phyloP scores from a whole-genome alignment of 2,888 invertebrate genomes.

The Dryadula phaetusa region DNA sequence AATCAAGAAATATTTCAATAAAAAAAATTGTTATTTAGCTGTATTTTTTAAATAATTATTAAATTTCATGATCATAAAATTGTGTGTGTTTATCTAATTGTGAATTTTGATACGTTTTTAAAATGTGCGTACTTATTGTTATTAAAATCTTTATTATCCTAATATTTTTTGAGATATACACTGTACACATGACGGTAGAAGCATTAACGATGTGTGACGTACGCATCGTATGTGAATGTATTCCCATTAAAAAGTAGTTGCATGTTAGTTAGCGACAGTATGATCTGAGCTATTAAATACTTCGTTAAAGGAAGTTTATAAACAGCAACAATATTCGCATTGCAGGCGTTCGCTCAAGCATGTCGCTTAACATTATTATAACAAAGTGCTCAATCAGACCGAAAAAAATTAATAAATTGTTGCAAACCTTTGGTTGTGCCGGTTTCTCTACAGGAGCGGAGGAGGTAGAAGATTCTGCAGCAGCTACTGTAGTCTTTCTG shows the following conservation, averaged over 20 bases:
- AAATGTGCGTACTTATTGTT: too few species aligned
- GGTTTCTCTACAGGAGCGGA: constrained; percentile 63
- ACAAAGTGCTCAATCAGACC: constrained; percentile 47
- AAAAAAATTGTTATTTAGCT: too few species aligned
- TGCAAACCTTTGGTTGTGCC: constrained; percentile 69
- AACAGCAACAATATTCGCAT: constrained; percentile 57
- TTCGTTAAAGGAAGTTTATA: constrained; percentile 40
- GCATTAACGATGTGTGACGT: too few species aligned
- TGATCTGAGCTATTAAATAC: constrained; percentile 34
- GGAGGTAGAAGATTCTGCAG: constrained; percentile 58
- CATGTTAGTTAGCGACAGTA: constrained; percentile 31
- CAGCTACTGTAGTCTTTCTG: constrained; percentile 68
- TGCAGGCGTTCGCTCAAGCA: constrained; percentile 52
- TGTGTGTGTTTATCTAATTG: too few species aligned
- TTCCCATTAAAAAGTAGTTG: constrained; percentile 1
- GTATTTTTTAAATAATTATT: too few species aligned
- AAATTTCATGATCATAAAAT: too few species aligned
- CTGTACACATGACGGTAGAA: too few species aligned
- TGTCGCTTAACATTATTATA: constrained; percentile 37
- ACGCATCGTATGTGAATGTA: not conserved
- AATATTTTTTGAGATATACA: constrained; percentile 3
- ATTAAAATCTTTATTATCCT: too few species aligned
- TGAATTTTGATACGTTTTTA: too few species aligned
- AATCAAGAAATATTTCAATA: too few species aligned
- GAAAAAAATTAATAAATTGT: constrained; percentile 34